Evolutionary conservation across 2,797 vertebrate genomes (phyloP), one percentile per base, ranked within the genome.

Genomic region (Coregonus ussuriensis): DNA sequence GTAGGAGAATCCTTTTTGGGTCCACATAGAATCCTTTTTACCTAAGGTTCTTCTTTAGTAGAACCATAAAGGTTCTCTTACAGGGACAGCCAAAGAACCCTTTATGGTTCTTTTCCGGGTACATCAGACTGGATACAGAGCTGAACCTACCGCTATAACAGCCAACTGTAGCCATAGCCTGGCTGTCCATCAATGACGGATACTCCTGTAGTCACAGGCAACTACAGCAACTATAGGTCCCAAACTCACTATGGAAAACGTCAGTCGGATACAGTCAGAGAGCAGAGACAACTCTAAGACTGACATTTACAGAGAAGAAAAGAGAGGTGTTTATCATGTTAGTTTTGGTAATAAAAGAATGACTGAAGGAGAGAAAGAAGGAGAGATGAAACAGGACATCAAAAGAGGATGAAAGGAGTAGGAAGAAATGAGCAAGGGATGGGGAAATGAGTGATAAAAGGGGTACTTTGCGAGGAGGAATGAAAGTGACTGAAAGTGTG

Each of bases 371-470:
- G 89, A 81, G 76, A 63, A 31, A 54, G 29, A 47, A 37, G 4
- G 72, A 7, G 52, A 25, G 76, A 63, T 25, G 52, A 29, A 69
- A 62, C 4, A 52, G 88, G 82, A 84, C 91, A 90, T 89, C 90
- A 92, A 93, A 91, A 91, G 87, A 89, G 92, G 90, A 92, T 92
- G 90, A 93, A 92, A 93, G 88, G 86, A 90, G 89, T 85, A 88
- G 88, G 88, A 25, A 53, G 33, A 92, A 92, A 93, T 90, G 84
- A 91, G 89, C 72, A 85, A 92, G 89, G 89, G 89, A 91, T 89
- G 89, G 89, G 89, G 85, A 93, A 92, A 93, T 89, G 86, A 91
- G 89, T 89, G 92, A 91, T 92, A 90, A 92, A 93, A 91, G 91
- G 14, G 86, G 84, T 90, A 92, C 88, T 92, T 92, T 92, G 90